A percentile compares a stretch with the other conserved stretches of the same genome.
phyloP scores from a whole-genome alignment of 2,797 vertebrate genomes.

The Enteromius paludinosus region DNA sequence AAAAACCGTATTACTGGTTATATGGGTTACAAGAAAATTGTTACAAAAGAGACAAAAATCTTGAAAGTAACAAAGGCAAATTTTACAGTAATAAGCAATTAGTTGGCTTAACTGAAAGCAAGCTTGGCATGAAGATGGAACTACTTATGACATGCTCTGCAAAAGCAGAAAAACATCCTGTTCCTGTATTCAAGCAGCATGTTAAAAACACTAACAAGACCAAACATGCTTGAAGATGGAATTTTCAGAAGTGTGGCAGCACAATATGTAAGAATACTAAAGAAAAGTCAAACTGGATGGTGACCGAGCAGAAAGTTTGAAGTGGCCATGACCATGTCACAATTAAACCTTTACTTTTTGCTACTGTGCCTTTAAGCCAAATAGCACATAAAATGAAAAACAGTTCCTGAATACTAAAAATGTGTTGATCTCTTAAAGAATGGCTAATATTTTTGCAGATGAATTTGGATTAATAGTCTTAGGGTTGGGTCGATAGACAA shows the following conservation, averaged over 20 bases:
- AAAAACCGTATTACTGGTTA: background rate
- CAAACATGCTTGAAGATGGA: background rate
- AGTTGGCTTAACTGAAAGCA: background rate
- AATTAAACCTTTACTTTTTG: background rate
- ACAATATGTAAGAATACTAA: conserved; percentile 1
- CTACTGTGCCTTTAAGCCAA: background rate
- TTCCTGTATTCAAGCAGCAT: background rate
- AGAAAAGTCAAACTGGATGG: background rate
- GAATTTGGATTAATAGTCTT: background rate
- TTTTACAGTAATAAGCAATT: background rate
- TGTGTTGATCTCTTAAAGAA: background rate
- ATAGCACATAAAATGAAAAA: background rate
- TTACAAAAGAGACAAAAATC: background rate
- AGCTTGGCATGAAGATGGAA: background rate
- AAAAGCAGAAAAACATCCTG: background rate
- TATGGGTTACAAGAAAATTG: conserved; percentile 4
- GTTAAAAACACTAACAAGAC: background rate
- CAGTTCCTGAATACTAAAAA: background rate
- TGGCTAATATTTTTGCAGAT: background rate
- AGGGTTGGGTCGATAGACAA: no score
- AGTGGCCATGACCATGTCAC: no score
- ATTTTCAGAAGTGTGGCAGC: background rate
- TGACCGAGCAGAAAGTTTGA: background rate
- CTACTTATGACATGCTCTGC: background rate
- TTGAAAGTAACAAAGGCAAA: background rate